These are phyloP conservation scores for Gila robusta DNA, from an alignment of 2,797 vertebrate species.

Conservation along the genomic window DNA sequence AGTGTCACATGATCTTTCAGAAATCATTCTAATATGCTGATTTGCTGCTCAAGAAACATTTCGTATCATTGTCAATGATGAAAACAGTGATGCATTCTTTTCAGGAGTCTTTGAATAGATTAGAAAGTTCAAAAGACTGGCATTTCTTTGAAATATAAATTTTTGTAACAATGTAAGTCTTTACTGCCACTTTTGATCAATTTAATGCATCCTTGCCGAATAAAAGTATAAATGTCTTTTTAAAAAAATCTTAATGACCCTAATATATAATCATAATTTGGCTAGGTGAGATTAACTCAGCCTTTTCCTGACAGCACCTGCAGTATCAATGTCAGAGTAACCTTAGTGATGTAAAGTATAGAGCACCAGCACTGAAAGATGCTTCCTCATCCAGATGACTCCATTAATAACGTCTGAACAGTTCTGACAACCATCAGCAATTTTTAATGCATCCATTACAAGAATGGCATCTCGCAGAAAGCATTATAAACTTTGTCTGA, in stretches of 20 bases:
- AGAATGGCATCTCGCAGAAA: not conserved
- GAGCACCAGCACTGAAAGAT: not conserved
- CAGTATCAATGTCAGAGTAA: not conserved
- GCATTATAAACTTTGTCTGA: not conserved
- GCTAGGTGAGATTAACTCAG: not conserved
- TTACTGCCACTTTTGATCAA: not conserved
- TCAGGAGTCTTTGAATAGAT: not conserved
- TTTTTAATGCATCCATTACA: constrained; percentile 12
- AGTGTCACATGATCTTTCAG: not conserved
- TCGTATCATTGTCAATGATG: too few species aligned
- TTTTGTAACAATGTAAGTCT: not conserved
- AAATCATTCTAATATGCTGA: not conserved
- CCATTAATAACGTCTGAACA: not conserved
- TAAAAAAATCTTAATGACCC: not conserved
- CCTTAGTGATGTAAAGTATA: not conserved
- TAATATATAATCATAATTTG: not conserved
- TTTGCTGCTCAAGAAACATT: not conserved
- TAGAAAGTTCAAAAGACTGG: not conserved
- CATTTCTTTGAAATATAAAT: not conserved
- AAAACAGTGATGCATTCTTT: not conserved
- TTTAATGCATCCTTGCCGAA: not conserved
- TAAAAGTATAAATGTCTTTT: not conserved
- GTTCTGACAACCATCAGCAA: constrained; percentile 29
- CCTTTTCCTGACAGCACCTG: not conserved
- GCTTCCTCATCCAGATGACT: not conserved